Evolutionary conservation across 37 sponge, comb jelly and placozoan genomes (phyloP).

Genomic region (Spongia lamella): DNA sequence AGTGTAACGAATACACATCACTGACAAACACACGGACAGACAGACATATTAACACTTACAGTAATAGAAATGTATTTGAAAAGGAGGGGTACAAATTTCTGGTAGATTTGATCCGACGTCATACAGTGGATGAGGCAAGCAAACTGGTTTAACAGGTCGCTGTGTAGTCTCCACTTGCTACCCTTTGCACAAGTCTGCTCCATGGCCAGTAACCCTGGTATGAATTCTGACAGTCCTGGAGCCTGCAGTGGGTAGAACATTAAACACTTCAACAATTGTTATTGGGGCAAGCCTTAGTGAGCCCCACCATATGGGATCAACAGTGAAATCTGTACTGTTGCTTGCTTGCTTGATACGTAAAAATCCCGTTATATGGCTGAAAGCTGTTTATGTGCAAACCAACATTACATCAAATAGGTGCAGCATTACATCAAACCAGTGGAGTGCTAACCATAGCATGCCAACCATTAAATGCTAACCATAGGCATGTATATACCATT

Average conservation of each 20-base stretch:
- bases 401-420: no score
- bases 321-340: no score
- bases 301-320: no score
- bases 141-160: constrained; percentile 27
- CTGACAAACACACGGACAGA: background rate
- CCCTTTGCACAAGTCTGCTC: constrained; percentile 29
- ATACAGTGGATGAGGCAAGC: constrained; percentile 30
- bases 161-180: constrained; percentile 62
- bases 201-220: constrained; percentile 32
- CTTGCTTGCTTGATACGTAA: no score
- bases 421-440: no score
- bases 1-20: background rate
- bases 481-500: no score
- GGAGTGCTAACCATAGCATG: no score
- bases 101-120: constrained; percentile 78
- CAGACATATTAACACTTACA: constrained; percentile 51
- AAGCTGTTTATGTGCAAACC: no score
- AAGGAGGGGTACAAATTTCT: constrained; percentile 68
- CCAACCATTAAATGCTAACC: no score
- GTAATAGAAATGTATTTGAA: constrained; percentile 46
- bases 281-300: no score
- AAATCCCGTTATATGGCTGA: no score
- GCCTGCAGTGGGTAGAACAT: constrained; percentile 46
- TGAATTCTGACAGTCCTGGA: constrained; percentile 72
- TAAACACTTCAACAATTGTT: no score